Conservation (phyloP, 92 coral and sea anemone species). For the Porites cylindrica region DNA sequence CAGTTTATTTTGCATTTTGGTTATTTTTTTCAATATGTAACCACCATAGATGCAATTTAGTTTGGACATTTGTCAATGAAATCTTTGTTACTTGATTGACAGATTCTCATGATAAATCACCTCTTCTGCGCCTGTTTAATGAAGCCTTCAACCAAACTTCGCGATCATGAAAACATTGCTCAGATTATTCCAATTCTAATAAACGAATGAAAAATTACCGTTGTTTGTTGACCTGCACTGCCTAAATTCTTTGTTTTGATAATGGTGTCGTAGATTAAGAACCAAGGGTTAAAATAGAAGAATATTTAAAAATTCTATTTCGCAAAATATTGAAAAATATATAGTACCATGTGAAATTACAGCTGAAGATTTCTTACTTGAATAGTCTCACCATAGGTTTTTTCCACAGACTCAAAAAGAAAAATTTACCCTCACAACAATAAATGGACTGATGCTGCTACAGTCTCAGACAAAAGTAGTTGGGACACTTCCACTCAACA, state of each 20-base stretch:
- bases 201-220: conserved; percentile 10
- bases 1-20: conserved; percentile 27
- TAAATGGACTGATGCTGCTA: too few species aligned
- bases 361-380: too few species aligned
- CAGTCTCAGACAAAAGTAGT: too few species aligned
- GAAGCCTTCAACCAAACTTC: not conserved
- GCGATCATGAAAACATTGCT: not conserved
- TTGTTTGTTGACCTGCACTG: not conserved
- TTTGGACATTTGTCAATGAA: conserved; percentile 8
- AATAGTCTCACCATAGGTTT: too few species aligned
- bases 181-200: conserved; percentile 5
- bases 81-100: not conserved
- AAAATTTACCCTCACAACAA: too few species aligned
- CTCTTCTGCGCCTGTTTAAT: conserved; percentile 25
- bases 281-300: not conserved
- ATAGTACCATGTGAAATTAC: too few species aligned
- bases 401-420: too few species aligned
- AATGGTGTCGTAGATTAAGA: not conserved
- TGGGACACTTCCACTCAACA: too few species aligned
- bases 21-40: conserved; percentile 6
- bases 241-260: not conserved
- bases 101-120: conserved; percentile 11
- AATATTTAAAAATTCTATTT: too few species aligned
- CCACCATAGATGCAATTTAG: conserved; percentile 25
- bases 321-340: too few species aligned